Percentiles rank a stretch among this genome's conserved stretches.
These are phyloP conservation scores for Shinisaurus crocodilurus DNA, from an alignment of 2,113 vertebrate species.

Conservation along the genomic window DNA sequence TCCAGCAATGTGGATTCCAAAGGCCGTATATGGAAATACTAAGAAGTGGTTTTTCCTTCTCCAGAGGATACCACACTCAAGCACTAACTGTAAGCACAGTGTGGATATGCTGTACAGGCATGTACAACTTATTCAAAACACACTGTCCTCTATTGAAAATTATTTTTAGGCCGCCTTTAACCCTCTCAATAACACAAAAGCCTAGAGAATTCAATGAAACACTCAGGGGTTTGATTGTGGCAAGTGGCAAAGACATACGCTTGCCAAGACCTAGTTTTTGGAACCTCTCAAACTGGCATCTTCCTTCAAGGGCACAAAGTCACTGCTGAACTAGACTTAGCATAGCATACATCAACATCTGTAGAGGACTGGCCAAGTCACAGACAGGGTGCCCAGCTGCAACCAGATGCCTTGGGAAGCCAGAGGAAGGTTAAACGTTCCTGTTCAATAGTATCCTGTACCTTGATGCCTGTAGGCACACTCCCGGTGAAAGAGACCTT, in stretches of 20 bases:
- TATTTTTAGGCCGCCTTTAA: too few species aligned
- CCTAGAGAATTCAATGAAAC: not conserved
- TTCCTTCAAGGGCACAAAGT: not conserved
- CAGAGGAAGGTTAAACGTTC: accelerated
- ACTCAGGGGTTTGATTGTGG: too few species aligned
- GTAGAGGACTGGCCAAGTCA: not conserved
- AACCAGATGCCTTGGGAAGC: not conserved
- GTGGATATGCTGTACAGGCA: not conserved
- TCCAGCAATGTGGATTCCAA: not conserved
- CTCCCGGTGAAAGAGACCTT: slow-evolving; percentile 98
- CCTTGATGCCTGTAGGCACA: slow-evolving; percentile 94
- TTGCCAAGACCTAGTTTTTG: too few species aligned
- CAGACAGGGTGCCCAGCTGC: not conserved
- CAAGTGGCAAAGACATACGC: not conserved
- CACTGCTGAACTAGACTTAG: not conserved
- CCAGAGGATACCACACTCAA: not conserved
- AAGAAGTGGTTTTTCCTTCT: not conserved
- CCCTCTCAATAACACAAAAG: not conserved
- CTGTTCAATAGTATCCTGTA: slow-evolving; percentile 49
- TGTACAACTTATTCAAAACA: not conserved
- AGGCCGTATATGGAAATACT: not conserved
- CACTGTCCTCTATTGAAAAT: not conserved
- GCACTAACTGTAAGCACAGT: not conserved
- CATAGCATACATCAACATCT: not conserved
- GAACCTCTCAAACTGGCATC: not conserved